Percentiles rank a stretch among this genome's conserved stretches.
These are phyloP conservation scores for Leptinotarsa lineolata DNA, from an alignment of 1,140 invertebrate genomes.

Conservation along the genomic window DNA sequence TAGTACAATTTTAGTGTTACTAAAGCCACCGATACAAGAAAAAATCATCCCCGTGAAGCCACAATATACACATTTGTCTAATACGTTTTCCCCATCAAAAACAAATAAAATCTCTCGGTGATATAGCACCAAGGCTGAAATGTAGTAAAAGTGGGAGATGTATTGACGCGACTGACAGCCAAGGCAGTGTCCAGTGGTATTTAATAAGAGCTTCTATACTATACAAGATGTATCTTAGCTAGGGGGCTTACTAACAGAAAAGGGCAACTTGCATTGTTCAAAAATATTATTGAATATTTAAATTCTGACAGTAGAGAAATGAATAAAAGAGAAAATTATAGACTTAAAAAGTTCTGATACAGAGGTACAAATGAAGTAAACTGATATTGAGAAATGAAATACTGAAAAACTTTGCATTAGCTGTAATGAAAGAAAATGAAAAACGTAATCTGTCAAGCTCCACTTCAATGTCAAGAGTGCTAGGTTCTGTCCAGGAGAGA, in stretches of 20 bases:
- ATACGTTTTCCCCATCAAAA: constrained; percentile 32
- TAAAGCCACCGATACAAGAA: constrained; percentile 31
- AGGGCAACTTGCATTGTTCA: not conserved
- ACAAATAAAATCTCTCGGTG: constrained; percentile 28
- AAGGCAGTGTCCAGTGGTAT: constrained; percentile 22
- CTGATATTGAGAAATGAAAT: too few species aligned
- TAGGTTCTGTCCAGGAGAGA: too few species aligned
- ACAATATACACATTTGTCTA: constrained; percentile 28
- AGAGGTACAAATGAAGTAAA: too few species aligned
- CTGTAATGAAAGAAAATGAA: too few species aligned
- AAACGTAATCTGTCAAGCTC: too few species aligned
- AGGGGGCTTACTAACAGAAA: constrained; percentile 5
- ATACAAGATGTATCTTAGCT: constrained; percentile 4
- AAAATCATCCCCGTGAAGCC: constrained; percentile 31
- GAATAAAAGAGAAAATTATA: too few species aligned
- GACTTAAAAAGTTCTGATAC: too few species aligned
- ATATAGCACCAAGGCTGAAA: constrained; percentile 25
- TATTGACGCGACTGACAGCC: constrained; percentile 22
- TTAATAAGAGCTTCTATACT: constrained; percentile 24
- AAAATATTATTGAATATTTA: too few species aligned
- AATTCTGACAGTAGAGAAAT: too few species aligned
- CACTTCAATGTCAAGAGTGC: too few species aligned
- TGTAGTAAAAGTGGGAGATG: constrained; percentile 29
- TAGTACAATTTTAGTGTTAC: constrained; percentile 31
- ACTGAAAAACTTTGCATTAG: too few species aligned